phyloP scores from a whole-genome alignment of 2,888 invertebrate species.

The Petrophora chlorosata region DNA sequence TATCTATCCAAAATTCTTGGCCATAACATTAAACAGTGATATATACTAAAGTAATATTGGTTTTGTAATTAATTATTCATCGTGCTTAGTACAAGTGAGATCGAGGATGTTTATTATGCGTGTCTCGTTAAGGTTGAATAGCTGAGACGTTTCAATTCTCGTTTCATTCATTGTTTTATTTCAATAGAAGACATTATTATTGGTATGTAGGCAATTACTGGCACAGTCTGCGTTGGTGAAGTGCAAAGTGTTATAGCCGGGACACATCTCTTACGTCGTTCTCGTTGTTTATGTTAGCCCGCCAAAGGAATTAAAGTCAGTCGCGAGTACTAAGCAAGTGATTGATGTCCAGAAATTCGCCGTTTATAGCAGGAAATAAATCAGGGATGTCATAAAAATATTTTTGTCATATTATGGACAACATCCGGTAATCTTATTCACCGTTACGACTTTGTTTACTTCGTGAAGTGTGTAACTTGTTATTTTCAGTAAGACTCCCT shows the following conservation, averaged over 20 bases:
- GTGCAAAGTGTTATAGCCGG: conserved; percentile 2
- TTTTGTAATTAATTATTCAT: conserved; percentile 17
- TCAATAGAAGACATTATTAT: conserved; percentile 27
- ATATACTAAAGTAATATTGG: conserved; percentile 3
- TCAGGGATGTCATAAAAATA: conserved; percentile 19
- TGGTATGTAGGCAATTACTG: conserved; percentile 26
- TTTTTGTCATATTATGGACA: conserved; percentile 12
- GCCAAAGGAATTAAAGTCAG: conserved; percentile 35
- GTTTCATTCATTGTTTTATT: conserved; percentile 32
- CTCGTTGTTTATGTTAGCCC: conserved; percentile 30
- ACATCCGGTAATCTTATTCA: conserved; percentile 21
- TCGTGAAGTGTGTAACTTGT: conserved; percentile 2
- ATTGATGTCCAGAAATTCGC: conserved; percentile 29
- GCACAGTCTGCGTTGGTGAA: conserved; percentile 1
- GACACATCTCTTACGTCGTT: too few relatives aligned
- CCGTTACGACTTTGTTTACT: conserved; percentile 28
- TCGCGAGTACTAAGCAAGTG: conserved; percentile 26
- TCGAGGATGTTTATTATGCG: conserved; percentile 27
- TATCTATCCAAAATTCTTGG: not conserved
- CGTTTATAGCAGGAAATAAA: conserved; percentile 28
- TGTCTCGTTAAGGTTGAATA: conserved; percentile 34
- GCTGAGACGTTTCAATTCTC: conserved; percentile 23
- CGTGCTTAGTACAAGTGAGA: conserved; percentile 13
- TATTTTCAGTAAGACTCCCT: not conserved
- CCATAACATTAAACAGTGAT: conserved; percentile 2